These are phyloP conservation scores for Cybosia mesomella DNA, from an alignment of 2,888 invertebrate genomes.

Conservation along the genomic window DNA sequence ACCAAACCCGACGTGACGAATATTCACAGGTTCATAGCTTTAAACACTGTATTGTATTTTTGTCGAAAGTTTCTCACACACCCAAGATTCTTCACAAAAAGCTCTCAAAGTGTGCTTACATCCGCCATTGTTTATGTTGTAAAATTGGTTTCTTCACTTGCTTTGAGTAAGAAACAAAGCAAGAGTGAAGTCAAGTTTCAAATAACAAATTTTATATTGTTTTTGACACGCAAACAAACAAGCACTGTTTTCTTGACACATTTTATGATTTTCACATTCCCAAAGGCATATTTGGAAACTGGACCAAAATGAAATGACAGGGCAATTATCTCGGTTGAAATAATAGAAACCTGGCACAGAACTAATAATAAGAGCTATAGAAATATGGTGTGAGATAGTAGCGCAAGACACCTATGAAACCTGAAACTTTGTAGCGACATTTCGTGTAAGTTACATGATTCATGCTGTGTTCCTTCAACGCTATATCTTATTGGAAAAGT, in stretches of 20 bases:
- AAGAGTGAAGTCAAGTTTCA: background rate
- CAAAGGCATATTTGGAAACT: too few species aligned
- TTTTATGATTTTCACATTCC: background rate
- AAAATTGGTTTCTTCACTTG: constrained; percentile 1
- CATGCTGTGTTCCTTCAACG: too few species aligned
- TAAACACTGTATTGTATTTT: background rate
- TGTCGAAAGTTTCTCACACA: constrained; percentile 3
- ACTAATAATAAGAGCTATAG: too few species aligned
- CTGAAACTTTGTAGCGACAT: too few species aligned
- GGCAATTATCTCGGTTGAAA: too few species aligned
- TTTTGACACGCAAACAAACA: background rate
- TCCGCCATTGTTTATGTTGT: background rate
- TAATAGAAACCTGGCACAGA: too few species aligned
- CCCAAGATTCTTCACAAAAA: background rate
- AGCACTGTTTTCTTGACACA: background rate
- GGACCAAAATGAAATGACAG: too few species aligned
- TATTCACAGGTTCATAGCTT: background rate
- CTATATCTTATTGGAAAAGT: too few species aligned
- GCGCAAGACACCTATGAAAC: too few species aligned
- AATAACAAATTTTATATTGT: background rate
- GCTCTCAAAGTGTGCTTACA: background rate
- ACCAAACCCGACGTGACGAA: background rate
- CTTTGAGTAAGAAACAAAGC: background rate
- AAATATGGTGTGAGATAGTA: too few species aligned
- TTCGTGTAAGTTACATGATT: too few species aligned